Evolutionary conservation across 2,113 vertebrate genomes (phyloP).

Genomic region (Pundamilia nyererei): DNA sequence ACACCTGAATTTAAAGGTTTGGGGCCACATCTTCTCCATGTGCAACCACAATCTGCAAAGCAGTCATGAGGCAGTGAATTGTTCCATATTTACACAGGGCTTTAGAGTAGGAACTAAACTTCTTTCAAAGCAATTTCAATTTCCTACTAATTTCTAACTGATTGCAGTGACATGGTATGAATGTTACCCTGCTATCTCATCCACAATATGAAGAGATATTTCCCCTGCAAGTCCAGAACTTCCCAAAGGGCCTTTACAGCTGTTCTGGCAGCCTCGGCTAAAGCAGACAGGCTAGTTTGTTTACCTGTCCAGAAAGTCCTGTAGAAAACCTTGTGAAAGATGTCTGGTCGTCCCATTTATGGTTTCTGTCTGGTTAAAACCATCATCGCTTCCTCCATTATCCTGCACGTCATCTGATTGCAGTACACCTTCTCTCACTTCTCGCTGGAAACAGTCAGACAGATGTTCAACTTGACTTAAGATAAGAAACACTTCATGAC

Average conservation of each 20-base stretch:
- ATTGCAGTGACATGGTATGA: not conserved
- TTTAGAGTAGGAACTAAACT: not conserved
- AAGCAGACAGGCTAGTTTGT: not conserved
- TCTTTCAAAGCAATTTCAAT: not conserved
- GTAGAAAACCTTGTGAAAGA: conserved; percentile 68
- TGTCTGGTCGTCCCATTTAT: not conserved
- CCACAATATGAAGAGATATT: not conserved
- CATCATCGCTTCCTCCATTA: not conserved
- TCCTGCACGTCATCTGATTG: not conserved
- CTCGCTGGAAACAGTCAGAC: not conserved
- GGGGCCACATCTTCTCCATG: not conserved
- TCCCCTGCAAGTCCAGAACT: not conserved
- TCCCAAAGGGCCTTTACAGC: not conserved
- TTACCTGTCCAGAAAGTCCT: conserved; percentile 74
- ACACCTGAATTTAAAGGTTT: not conserved
- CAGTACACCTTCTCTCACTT: not conserved
- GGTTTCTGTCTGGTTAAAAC: not conserved
- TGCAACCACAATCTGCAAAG: not conserved
- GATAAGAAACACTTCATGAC: not conserved
- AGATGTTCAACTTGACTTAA: not conserved
- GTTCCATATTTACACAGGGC: not conserved
- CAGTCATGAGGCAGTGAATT: not conserved
- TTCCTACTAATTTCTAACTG: not conserved
- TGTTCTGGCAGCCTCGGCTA: not conserved
- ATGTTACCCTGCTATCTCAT: not conserved